Evolutionary conservation across 2,797 vertebrate species (phyloP).

Genomic region (Pogoniulus pusillus): DNA sequence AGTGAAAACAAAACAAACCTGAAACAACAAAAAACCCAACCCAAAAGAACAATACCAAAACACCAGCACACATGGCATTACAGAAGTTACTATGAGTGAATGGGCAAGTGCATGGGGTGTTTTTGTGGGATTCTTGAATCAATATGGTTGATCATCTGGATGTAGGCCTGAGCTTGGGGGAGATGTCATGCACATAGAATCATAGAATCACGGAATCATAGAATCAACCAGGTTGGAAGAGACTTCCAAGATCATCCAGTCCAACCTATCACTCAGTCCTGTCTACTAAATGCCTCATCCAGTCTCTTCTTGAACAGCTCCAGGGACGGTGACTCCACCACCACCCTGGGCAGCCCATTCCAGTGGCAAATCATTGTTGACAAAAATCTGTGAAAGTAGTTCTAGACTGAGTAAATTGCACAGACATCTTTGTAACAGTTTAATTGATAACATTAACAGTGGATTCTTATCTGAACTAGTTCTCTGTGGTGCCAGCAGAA

Average conservation of each 20-base stretch:
- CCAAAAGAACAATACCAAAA: not conserved
- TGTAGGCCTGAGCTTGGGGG: not conserved
- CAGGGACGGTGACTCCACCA: too few relatives aligned
- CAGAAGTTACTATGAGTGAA: not conserved
- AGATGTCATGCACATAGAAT: not conserved
- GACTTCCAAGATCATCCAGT: too few relatives aligned
- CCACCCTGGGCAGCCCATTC: too few relatives aligned
- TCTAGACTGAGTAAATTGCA: not conserved
- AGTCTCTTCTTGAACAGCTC: too few relatives aligned
- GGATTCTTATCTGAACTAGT: not conserved
- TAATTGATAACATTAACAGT: not conserved
- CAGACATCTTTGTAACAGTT: not conserved
- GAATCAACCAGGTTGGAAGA: too few relatives aligned
- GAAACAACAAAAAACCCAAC: too few relatives aligned
- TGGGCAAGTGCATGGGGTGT: not conserved
- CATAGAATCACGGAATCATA: too few relatives aligned
- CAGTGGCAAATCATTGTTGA: too few relatives aligned
- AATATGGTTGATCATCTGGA: not conserved
- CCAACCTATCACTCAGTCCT: too few relatives aligned
- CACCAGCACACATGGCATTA: not conserved
- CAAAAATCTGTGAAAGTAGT: not conserved
- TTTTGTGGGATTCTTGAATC: not conserved
- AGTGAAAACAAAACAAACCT: too few relatives aligned
- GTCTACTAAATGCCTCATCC: too few relatives aligned
- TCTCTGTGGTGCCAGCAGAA: not conserved